Conservation (phyloP, 2,797 vertebrate genomes). For the Morus bassanus region DNA sequence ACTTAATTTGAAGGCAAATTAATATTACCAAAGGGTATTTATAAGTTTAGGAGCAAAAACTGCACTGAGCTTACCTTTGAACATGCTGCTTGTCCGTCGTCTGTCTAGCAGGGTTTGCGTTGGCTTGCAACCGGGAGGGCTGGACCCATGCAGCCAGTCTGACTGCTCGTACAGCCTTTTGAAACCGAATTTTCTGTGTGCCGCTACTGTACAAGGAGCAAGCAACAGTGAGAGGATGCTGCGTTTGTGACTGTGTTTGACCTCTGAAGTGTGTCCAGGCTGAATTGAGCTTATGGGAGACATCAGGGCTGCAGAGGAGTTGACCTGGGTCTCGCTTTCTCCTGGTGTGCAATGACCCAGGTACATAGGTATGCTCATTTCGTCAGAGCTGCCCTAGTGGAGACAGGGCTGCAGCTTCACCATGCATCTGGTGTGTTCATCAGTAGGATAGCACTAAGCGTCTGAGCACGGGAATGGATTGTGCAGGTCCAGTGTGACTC, state of each 20-base stretch:
- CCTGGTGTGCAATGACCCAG: neutral
- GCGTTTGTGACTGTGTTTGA: accelerated
- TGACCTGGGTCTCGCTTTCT: accelerated
- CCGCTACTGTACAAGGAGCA: accelerated
- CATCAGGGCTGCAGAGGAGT: neutral
- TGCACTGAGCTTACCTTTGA: neutral
- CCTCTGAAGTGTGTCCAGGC: neutral
- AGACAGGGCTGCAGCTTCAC: neutral
- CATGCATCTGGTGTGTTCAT: neutral
- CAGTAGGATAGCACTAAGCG: neutral
- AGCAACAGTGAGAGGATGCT: neutral
- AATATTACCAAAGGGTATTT: neutral
- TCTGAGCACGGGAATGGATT: neutral
- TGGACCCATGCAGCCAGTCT: accelerated
- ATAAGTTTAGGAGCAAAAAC: neutral
- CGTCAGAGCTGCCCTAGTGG: neutral
- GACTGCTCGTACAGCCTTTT: neutral
- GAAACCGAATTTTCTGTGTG: neutral
- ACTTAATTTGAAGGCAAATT: neutral
- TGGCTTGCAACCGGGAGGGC: neutral
- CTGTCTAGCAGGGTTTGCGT: neutral
- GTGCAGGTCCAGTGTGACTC: neutral
- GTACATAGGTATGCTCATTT: accelerated
- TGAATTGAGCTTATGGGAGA: neutral
- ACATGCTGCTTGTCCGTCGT: neutral